Evolutionary conservation across 2,113 vertebrate genomes (phyloP).

Genomic region (Holacanthus passer): DNA sequence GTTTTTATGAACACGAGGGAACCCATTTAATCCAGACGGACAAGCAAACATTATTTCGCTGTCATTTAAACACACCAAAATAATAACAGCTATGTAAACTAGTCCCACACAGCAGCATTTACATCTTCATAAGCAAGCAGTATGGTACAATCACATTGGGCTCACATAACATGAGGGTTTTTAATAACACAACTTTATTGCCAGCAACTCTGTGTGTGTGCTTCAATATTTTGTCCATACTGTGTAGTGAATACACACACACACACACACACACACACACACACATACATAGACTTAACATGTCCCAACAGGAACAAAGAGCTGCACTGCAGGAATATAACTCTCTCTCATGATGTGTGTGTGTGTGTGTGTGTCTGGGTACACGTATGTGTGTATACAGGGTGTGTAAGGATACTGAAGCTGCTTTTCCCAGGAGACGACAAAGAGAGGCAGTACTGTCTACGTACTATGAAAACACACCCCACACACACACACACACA

Average conservation of each 20-base stretch:
- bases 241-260: background rate
- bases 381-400: slow-evolving; percentile 28
- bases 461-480: slow-evolving; percentile 25
- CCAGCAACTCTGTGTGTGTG: slow-evolving; percentile 34
- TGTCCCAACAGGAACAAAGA: slow-evolving; percentile 38
- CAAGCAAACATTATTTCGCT: slow-evolving; percentile 57
- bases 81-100: slow-evolving; percentile 74
- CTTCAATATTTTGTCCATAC: slow-evolving; percentile 46
- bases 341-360: slow-evolving; percentile 9
- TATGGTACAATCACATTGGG: slow-evolving; percentile 71
- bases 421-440: slow-evolving; percentile 53
- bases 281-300: slow-evolving; percentile 18
- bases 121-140: slow-evolving; percentile 76
- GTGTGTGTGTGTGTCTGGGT: slow-evolving; percentile 10
- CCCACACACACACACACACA: slow-evolving; percentile 11
- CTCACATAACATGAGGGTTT: slow-evolving; percentile 61
- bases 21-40: slow-evolving; percentile 60
- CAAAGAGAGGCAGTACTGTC: slow-evolving; percentile 68
- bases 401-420: slow-evolving; percentile 50
- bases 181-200: slow-evolving; percentile 77
- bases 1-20: slow-evolving; percentile 68
- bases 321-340: slow-evolving; percentile 19
- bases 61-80: slow-evolving; percentile 63
- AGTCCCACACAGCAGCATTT: slow-evolving; percentile 67
- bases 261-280: slow-evolving; percentile 19